Percentiles rank a stretch among this genome's conserved stretches.
Evolutionary conservation across 2,797 vertebrate genomes (phyloP).

Genomic region (Rhinophrynus dorsalis): DNA sequence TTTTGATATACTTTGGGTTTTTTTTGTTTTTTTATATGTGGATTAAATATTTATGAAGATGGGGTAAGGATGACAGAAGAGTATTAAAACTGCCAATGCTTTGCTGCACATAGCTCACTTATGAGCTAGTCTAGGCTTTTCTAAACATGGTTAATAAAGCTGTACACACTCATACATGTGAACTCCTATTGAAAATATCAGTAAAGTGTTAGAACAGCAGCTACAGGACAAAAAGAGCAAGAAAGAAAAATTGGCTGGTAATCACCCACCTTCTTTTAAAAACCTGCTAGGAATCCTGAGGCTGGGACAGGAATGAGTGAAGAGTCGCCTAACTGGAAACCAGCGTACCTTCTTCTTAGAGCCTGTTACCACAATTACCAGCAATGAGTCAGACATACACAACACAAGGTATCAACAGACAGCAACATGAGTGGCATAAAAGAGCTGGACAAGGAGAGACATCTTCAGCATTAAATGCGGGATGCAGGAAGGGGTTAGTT

Average conservation of each 20-base stretch:
- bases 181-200: too few species aligned
- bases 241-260: conserved; percentile 36
- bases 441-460: conserved; percentile 3
- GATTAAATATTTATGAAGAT: too few species aligned
- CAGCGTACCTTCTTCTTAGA: conserved; percentile 78
- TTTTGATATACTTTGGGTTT: too few species aligned
- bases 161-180: too few species aligned
- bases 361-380: conserved; percentile 73
- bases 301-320: conserved; percentile 77
- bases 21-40: too few species aligned
- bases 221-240: background rate
- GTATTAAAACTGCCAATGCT: too few species aligned
- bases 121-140: too few species aligned
- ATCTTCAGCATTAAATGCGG: background rate
- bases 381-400: conserved; percentile 68
- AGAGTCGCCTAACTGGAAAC: conserved; percentile 79
- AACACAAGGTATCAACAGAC: conserved; percentile 59
- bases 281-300: conserved; percentile 82
- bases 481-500: background rate
- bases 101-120: too few species aligned
- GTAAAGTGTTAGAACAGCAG: too few species aligned
- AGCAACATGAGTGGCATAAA: conserved; percentile 51
- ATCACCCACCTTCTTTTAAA: conserved; percentile 79
- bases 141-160: too few species aligned
- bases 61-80: too few species aligned